Base-by-base conservation (phyloP, 2,113 vertebrate genomes). In the Mesoclemmys tuberculata region DNA sequence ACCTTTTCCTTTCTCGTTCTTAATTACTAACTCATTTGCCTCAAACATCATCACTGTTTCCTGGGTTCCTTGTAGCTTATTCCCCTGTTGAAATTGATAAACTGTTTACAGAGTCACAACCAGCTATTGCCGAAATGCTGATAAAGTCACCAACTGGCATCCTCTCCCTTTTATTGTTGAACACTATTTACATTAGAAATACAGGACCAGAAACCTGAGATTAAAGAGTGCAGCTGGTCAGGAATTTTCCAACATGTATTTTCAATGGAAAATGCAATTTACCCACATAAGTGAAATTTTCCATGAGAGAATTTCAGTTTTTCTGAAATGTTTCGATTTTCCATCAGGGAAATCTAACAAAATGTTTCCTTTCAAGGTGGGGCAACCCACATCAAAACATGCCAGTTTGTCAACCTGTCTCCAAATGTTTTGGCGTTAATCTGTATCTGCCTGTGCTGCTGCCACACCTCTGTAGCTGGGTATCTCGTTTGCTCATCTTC, bases 31-130 rank as follows among this genome's bases (percentile, higher is more conserved):
- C 18, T 6, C 49, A n/a, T 64, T 89, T 52, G 5, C n/a, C 19
- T 52, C 27, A 52, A 81, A 5, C 4, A 3, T 0, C 1, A 54
- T 21, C 3, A 49, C 74, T 61, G 2, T 3, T 8, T 2, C 10
- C 49, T 49, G 29, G 31, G 16, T 49, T n/a, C 31, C 35, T 51
- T 80, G 49, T 38, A 51, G 5, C 11, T 44, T 21, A 26, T 54
- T 52, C 14, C 3, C 26, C 35, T 0, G 0, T 2, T 2, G 4
- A 71, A 51, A 6, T 24, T 52, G 75, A 29, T 49, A n/a, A 93
- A 80, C 46, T 79, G 75, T 27, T 52, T 80, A 11, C 4, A 2
- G 1, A 2, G 1, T 0, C 16, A 1, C 3, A 1, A 3, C 44
- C 46, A 51, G 3, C 0, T 12, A 29, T 13, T 44, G 18, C 10